Conservation (phyloP, 2,888 invertebrate genomes). For the Acronicta alni region DNA sequence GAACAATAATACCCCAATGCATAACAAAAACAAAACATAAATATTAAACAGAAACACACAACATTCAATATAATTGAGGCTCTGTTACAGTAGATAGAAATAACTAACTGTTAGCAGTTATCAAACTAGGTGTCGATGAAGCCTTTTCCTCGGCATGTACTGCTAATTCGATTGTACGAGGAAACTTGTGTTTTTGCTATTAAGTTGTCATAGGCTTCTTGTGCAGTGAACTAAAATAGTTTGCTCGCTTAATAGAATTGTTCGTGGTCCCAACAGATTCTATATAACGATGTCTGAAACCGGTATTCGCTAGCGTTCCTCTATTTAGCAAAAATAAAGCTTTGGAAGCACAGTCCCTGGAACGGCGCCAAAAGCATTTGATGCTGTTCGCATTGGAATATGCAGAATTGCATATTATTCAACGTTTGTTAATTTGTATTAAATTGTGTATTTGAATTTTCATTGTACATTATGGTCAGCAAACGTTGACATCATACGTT, state of each 20-base stretch:
- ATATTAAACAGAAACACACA: no score
- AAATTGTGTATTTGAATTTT: slow-evolving; percentile 8
- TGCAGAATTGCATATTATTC: slow-evolving; percentile 54
- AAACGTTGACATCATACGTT: neutral
- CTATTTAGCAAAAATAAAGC: slow-evolving; percentile 61
- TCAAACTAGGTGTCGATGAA: slow-evolving; percentile 58
- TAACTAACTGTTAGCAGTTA: slow-evolving; percentile 33
- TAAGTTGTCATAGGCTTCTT: slow-evolving; percentile 38
- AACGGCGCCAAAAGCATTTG: slow-evolving; percentile 58
- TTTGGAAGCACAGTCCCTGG: slow-evolving; percentile 51
- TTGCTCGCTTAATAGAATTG: slow-evolving; percentile 35
- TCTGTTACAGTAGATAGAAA: slow-evolving; percentile 14
- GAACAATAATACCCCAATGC: no score
- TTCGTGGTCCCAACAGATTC: slow-evolving; percentile 34
- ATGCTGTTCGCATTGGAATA: slow-evolving; percentile 47
- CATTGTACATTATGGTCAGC: slow-evolving; percentile 1
- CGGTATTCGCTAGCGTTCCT: slow-evolving; percentile 50
- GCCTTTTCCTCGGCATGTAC: slow-evolving; percentile 48
- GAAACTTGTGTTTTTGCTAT: slow-evolving; percentile 43
- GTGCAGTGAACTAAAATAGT: slow-evolving; percentile 30
- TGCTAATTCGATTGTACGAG: slow-evolving; percentile 58
- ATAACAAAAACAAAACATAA: no score
- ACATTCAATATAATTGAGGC: neutral
- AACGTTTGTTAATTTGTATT: slow-evolving; percentile 14
- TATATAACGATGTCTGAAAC: slow-evolving; percentile 42